Evolutionary conservation across 2,113 vertebrate species (phyloP).

Genomic region (Typhlomys cinereus): DNA sequence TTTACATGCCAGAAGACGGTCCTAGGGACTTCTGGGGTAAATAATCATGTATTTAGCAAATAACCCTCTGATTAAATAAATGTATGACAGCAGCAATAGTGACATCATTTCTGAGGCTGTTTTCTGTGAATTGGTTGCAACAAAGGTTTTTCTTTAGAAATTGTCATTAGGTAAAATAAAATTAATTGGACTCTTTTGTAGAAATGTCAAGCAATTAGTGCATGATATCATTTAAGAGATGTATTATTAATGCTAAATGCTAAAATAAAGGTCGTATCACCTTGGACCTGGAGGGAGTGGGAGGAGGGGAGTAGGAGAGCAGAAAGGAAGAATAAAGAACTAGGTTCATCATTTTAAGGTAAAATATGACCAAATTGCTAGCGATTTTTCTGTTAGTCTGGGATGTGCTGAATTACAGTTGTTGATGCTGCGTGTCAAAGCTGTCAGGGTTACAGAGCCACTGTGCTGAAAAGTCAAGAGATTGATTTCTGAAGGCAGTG

Average conservation of each 20-base stretch:
- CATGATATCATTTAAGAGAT: conserved; percentile 32
- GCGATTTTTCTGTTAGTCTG: neutral
- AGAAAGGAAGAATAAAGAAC: neutral
- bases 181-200: conserved; percentile 31
- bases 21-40: neutral
- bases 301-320: neutral
- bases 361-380: neutral
- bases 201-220: conserved; percentile 48
- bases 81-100: neutral
- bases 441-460: neutral
- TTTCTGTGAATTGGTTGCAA: conserved; percentile 19
- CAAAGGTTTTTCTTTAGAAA: conserved; percentile 56
- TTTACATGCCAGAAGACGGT: conserved; percentile 4
- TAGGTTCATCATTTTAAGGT: neutral
- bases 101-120: neutral
- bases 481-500: neutral
- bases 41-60: neutral
- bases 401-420: neutral
- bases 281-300: neutral
- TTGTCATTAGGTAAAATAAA: conserved; percentile 29
- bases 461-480: neutral
- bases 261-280: conserved; percentile 57
- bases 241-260: conserved; percentile 14
- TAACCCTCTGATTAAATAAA: neutral
- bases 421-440: neutral